Conservation (phyloP, 1,140 invertebrate genomes). For the Drosophila nikananu region DNA sequence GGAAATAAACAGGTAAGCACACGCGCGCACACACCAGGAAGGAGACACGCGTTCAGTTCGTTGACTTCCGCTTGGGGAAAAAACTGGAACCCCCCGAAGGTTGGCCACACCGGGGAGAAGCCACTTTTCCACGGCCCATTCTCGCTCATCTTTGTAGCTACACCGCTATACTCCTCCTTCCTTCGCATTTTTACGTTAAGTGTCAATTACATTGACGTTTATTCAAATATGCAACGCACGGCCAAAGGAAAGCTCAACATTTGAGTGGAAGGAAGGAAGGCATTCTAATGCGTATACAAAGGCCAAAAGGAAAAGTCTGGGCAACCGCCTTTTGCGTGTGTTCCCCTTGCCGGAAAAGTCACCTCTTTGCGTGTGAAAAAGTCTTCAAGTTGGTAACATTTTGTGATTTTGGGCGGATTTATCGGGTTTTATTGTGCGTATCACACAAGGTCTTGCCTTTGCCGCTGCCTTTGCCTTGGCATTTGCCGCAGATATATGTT, state of each 20-base stretch:
- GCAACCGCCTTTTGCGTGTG: conserved; percentile 30
- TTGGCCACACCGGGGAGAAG: background rate
- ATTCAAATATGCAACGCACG: conserved; percentile 78
- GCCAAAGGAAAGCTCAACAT: conserved; percentile 58
- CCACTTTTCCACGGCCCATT: conserved; percentile 7
- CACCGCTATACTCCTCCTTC: conserved; percentile 4
- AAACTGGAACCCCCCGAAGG: conserved; percentile 7
- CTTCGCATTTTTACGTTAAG: conserved; percentile 60
- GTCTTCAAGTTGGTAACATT: conserved; percentile 72
- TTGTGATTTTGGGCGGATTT: conserved; percentile 77
- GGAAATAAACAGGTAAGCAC: conserved; percentile 59
- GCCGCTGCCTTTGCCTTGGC: conserved; percentile 60
- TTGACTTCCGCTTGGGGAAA: conserved; percentile 32
- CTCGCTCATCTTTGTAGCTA: conserved; percentile 24
- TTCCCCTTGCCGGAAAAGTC: conserved; percentile 24
- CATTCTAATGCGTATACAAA: conserved; percentile 46
- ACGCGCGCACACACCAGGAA: conserved; percentile 31
- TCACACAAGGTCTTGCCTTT: conserved; percentile 40
- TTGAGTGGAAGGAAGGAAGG: conserved; percentile 20
- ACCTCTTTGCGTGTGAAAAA: conserved; percentile 72
- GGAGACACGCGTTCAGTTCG: conserved; percentile 50
- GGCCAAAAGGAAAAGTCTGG: conserved; percentile 12
- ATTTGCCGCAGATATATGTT: conserved; percentile 74
- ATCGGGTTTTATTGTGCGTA: conserved; percentile 81
- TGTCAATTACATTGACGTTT: conserved; percentile 84